Percentiles rank a stretch among this genome's conserved stretches.
These are phyloP conservation scores for Lycodopsis pacificus DNA, from an alignment of 2,797 vertebrate species.

Conservation along the genomic window DNA sequence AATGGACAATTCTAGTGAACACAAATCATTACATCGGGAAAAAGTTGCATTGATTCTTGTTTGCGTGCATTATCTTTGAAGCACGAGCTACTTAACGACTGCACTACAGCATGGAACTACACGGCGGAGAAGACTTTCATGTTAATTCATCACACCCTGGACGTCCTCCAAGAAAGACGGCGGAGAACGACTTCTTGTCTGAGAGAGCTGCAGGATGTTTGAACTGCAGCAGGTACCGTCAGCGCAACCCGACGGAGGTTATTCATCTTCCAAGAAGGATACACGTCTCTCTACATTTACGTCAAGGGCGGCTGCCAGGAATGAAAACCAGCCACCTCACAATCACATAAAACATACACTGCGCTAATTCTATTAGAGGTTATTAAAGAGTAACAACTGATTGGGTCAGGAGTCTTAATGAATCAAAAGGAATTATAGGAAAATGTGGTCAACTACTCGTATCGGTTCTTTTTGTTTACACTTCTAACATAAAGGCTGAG, in stretches of 20 bases:
- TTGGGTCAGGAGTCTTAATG: neutral
- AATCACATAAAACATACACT: conserved; percentile 33
- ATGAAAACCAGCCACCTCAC: conserved; percentile 22
- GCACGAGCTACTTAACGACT: conserved; percentile 28
- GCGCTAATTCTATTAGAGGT: conserved; percentile 29
- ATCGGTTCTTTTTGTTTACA: neutral
- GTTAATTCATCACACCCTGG: conserved; percentile 70
- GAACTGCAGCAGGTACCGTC: conserved; percentile 65
- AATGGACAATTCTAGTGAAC: neutral
- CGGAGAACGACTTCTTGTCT: conserved; percentile 65
- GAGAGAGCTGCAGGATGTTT: conserved; percentile 57
- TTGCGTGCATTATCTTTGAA: conserved; percentile 27
- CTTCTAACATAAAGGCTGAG: neutral
- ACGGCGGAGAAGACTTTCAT: conserved; percentile 35
- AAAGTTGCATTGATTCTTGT: conserved; percentile 36
- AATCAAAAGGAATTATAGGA: conserved; percentile 7
- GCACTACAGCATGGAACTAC: conserved; percentile 39
- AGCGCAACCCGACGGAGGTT: conserved; percentile 66
- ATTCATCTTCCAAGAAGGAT: conserved; percentile 69
- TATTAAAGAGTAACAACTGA: conserved; percentile 19
- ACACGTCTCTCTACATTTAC: conserved; percentile 65
- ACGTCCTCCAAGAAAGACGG: conserved; percentile 69
- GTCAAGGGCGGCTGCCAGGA: conserved; percentile 34
- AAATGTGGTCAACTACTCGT: neutral
- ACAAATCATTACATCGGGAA: conserved; percentile 14